Evolutionary conservation across 2,797 vertebrate genomes (phyloP).

Genomic region (Cirrhinus molitorella): DNA sequence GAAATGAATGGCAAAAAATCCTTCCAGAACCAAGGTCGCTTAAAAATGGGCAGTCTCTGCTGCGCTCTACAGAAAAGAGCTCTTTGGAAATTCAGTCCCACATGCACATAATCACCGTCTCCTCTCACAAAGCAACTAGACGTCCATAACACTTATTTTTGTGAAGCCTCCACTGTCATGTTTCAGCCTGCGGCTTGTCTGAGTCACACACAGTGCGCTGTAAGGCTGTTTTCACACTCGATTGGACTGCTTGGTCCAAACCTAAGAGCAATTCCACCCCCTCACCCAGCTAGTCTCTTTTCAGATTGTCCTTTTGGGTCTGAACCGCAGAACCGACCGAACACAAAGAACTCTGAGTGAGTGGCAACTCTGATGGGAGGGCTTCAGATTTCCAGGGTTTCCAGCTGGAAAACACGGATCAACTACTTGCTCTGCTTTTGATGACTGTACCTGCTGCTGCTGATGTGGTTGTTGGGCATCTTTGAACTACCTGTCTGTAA

Average conservation of each 20-base stretch:
- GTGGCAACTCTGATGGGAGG: conserved; percentile 8
- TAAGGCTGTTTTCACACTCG: conserved; percentile 8
- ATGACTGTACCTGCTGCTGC: neutral
- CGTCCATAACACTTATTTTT: conserved; percentile 31
- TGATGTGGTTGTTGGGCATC: neutral
- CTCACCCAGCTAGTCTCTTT: neutral
- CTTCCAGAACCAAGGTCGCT: conserved; percentile 7
- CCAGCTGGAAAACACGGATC: conserved; percentile 23
- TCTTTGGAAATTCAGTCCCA: conserved; percentile 4
- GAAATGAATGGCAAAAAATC: conserved; percentile 5
- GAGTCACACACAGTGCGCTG: conserved; percentile 21
- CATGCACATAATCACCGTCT: neutral
- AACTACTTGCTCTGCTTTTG: conserved; percentile 19
- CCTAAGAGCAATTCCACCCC: neutral
- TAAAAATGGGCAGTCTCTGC: neutral
- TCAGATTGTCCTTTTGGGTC: neutral
- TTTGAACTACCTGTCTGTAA: conserved; percentile 36
- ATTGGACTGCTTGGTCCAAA: conserved; percentile 8
- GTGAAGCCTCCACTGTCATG: conserved; percentile 35
- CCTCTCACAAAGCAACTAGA: conserved; percentile 25
- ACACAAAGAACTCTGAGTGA: conserved; percentile 23
- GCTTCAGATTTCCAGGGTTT: conserved; percentile 27
- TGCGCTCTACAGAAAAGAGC: neutral
- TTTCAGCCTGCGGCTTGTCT: conserved; percentile 41
- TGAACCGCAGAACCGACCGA: neutral